A percentile compares a stretch with the other conserved stretches of the same genome.
Conservation (phyloP, 1,140 invertebrate genomes). For the Amyelois transitella region DNA sequence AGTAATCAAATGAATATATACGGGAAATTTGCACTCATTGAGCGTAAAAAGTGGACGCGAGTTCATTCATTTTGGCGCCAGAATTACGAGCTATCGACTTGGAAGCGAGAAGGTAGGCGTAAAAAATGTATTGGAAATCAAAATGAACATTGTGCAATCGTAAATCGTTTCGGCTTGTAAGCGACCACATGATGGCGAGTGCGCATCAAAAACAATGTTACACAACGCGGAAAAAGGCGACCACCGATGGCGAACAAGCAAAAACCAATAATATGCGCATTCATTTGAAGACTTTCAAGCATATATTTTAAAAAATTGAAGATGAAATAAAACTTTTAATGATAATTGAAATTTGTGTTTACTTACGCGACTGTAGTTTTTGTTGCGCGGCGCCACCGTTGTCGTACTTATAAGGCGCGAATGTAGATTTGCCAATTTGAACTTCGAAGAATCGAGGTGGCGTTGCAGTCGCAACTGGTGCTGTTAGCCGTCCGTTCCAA, state of each 20-base stretch:
- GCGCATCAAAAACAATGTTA: conserved; percentile 50
- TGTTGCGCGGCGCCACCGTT: conserved; percentile 41
- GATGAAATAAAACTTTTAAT: conserved; percentile 63
- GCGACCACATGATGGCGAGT: conserved; percentile 24
- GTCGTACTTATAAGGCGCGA: conserved; percentile 34
- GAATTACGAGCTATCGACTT: conserved; percentile 53
- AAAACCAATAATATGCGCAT: conserved; percentile 70
- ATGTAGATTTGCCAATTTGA: conserved; percentile 66
- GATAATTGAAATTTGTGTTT: conserved; percentile 72
- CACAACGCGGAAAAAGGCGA: conserved; percentile 58
- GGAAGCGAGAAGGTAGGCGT: conserved; percentile 45
- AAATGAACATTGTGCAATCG: conserved; percentile 38
- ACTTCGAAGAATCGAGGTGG: conserved; percentile 49
- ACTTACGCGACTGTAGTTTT: conserved; percentile 53
- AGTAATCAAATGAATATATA: conserved; percentile 29
- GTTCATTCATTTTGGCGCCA: conserved; percentile 66
- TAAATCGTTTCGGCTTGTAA: conserved; percentile 50
- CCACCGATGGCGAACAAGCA: conserved; percentile 50
- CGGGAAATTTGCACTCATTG: conserved; percentile 30
- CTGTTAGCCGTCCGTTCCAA: conserved; percentile 24
- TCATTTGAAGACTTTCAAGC: conserved; percentile 39
- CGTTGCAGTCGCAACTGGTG: conserved; percentile 22
- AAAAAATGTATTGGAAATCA: conserved; percentile 58
- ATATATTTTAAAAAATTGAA: conserved; percentile 50
- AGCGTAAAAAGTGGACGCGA: conserved; percentile 33